Evolutionary conservation across 1,140 invertebrate genomes (phyloP).

Genomic region (Drosophila kepulauana): DNA sequence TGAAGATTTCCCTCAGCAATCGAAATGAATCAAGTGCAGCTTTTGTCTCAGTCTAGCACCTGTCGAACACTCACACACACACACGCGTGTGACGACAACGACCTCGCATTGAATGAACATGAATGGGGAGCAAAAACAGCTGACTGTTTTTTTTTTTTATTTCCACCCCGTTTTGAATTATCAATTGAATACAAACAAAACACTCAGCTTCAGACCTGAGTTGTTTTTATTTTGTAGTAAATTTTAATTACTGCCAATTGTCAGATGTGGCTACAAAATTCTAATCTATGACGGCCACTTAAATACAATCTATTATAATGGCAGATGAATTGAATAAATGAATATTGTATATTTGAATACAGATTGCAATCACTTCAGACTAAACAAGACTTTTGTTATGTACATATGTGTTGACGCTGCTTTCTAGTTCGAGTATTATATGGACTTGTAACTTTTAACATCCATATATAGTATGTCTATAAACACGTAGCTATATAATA

Average conservation of each 20-base stretch:
- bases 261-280: slow-evolving; percentile 8
- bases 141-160: slow-evolving; percentile 14
- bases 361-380: slow-evolving; percentile 50
- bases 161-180: not conserved
- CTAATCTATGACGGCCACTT: slow-evolving; percentile 54
- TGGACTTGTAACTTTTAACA: slow-evolving; percentile 9
- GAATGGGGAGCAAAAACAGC: slow-evolving; percentile 24
- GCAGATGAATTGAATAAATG: slow-evolving; percentile 65
- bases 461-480: slow-evolving; percentile 3
- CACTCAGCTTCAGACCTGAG: slow-evolving; percentile 11
- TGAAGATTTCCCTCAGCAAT: slow-evolving; percentile 31
- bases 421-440: slow-evolving; percentile 29
- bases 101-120: slow-evolving; percentile 34
- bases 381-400: slow-evolving; percentile 37
- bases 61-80: slow-evolving; percentile 4
- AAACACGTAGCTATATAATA: not conserved
- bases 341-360: slow-evolving; percentile 29
- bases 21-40: slow-evolving; percentile 31
- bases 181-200: slow-evolving; percentile 32
- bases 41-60: slow-evolving; percentile 39
- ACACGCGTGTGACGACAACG: slow-evolving; percentile 41
- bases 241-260: slow-evolving; percentile 48
- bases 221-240: slow-evolving; percentile 26
- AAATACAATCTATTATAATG: slow-evolving; percentile 42
- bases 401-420: slow-evolving; percentile 20